Base-by-base conservation (phyloP, 2,888 invertebrate genomes). In the Stomorhina lunata region DNA sequence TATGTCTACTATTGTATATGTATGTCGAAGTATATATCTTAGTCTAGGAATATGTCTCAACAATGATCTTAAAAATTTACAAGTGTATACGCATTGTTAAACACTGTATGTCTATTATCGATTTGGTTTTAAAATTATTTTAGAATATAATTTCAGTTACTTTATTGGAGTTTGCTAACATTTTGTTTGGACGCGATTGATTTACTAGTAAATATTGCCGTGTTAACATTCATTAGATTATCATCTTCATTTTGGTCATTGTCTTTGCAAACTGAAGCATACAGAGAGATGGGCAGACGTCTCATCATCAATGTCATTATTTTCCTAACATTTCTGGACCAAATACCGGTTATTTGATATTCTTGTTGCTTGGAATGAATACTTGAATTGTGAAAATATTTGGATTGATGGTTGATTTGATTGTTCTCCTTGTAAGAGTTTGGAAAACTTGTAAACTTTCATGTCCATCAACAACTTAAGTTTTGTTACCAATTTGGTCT, bases 21-120 rank as follows among this genome's bases (percentile, higher is more conserved):
- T n/a, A n/a, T n/a, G n/a, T n/a, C n/a, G n/a, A n/a, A n/a, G n/a
- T n/a, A n/a, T n/a, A n/a, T n/a, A n/a, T n/a, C n/a, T n/a, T n/a
- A n/a, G n/a, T n/a, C n/a, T n/a, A n/a, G n/a, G n/a, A n/a, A n/a
- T n/a, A n/a, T 20, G 10, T 50, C 37, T 15, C 59, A 57, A 69
- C 80, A 80, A 69, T 75, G 75, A 75, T 75, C 75, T 80, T 55
- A 27, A 75, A 75, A 69, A 75, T 65, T 80, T 69, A 69, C 69
- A 40, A 80, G 69, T 75, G 69, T 57, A 69, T 57, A 65, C 80
- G 75, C 80, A 80, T 80, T 80, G 53, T 61, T 50, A 37, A 43
- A 37, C 40, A 43, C 20, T 22, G 3, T 25, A 65, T 37, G 40
- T 43, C 32, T 71, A 32, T 59, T 34, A 45, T 15, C 17, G 27